These are phyloP conservation scores for Meandrusa payeni DNA, from an alignment of 2,888 invertebrate genomes.

Conservation along the genomic window DNA sequence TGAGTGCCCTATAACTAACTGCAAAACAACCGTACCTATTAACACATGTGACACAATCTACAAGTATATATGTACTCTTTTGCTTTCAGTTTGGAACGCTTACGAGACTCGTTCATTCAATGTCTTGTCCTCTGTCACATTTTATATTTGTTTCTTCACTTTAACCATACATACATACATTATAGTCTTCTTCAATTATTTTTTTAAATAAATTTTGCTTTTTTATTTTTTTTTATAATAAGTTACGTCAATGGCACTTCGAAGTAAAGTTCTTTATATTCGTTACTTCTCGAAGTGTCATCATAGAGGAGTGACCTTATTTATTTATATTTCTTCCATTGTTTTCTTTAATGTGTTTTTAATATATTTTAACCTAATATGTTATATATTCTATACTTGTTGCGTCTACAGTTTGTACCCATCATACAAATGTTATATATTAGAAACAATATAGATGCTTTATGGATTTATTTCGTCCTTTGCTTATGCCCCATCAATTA, in stretches of 20 bases:
- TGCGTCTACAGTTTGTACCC: neutral
- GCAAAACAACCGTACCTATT: constrained; percentile 12
- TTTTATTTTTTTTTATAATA: constrained; percentile 14
- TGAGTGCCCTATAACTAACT: constrained; percentile 21
- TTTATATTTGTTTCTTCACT: constrained; percentile 31
- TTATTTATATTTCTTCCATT: constrained; percentile 18
- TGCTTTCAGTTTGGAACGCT: constrained; percentile 64
- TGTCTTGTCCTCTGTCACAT: constrained; percentile 45
- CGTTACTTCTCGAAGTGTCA: constrained; percentile 11
- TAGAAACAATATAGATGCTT: constrained; percentile 3
- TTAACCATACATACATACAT: constrained; percentile 18
- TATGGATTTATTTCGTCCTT: constrained; percentile 2
- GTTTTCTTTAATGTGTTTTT: constrained; percentile 18
- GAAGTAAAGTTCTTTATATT: neutral
- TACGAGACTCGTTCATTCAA: constrained; percentile 50
- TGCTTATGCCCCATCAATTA: constrained; percentile 11
- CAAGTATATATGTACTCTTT: constrained; percentile 32
- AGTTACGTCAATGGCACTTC: constrained; percentile 10
- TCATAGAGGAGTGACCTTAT: constrained; percentile 25
- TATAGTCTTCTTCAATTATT: constrained; percentile 18
- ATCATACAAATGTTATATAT: constrained; percentile 7
- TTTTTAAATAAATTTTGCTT: constrained; percentile 23
- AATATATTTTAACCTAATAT: constrained; percentile 17
- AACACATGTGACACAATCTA: constrained; percentile 17
- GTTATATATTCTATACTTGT: neutral